Conservation (phyloP, 2,797 vertebrate genomes). For the Leptoclinus maculatus region DNA sequence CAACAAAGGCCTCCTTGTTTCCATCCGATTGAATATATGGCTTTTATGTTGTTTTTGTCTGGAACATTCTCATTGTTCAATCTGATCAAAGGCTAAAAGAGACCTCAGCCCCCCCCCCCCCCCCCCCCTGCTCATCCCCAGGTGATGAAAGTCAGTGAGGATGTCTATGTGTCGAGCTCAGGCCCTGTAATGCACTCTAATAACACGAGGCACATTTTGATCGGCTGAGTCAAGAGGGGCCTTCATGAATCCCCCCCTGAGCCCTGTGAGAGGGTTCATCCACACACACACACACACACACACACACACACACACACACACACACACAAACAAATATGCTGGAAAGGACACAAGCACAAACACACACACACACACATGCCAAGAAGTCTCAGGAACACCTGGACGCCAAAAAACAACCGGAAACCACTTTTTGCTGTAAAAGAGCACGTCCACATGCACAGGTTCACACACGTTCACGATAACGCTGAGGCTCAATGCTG, state of each 20-base stretch:
- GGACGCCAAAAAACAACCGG: conserved; percentile 9
- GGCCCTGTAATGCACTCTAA: conserved; percentile 40
- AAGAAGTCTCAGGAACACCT: too few species aligned
- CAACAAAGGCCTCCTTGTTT: conserved; percentile 35
- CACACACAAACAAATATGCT: background rate
- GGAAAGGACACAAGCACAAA: background rate
- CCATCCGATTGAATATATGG: conserved; percentile 1
- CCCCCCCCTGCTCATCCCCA: background rate
- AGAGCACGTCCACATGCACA: conserved; percentile 22
- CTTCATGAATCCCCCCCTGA: background rate
- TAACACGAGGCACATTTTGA: conserved; percentile 44
- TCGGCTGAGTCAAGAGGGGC: conserved; percentile 29
- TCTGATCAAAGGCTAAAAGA: conserved; percentile 33
- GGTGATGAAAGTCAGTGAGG: conserved; percentile 6
- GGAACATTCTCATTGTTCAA: conserved; percentile 51
- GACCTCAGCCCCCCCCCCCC: background rate
- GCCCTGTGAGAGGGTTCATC: background rate
- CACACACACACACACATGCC: background rate
- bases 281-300: background rate
- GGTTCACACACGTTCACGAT: conserved; percentile 45
- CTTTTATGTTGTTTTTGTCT: conserved; percentile 5
- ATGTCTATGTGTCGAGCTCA: conserved; percentile 28
- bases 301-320: accelerated
- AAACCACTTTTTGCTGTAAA: conserved; percentile 23
- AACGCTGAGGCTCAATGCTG: conserved; percentile 46